Conservation (phyloP, 2,888 invertebrate species). For the Magallana nippona region DNA sequence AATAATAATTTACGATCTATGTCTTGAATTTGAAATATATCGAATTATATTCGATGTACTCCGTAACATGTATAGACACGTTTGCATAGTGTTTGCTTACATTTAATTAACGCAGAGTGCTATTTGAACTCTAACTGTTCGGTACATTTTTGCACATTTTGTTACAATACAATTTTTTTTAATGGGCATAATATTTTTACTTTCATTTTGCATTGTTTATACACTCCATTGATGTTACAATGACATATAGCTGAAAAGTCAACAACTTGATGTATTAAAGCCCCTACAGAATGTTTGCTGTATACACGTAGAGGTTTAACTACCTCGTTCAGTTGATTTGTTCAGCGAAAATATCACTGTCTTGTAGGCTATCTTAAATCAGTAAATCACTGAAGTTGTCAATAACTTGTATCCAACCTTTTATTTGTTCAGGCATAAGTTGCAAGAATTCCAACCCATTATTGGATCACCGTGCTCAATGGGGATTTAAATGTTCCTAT, state of each 20-base stretch:
- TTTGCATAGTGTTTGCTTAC: too few relatives aligned
- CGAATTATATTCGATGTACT: too few relatives aligned
- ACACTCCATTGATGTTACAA: constrained; percentile 1
- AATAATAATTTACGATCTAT: too few relatives aligned
- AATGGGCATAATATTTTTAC: background rate
- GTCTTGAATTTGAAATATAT: too few relatives aligned
- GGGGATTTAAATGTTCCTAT: constrained; percentile 15
- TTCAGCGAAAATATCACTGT: constrained; percentile 13
- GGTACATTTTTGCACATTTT: constrained; percentile 1
- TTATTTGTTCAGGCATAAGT: constrained; percentile 21
- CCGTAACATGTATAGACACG: too few relatives aligned
- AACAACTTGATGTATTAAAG: constrained; percentile 19
- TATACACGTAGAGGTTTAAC: constrained; percentile 38
- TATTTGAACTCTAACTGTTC: too few relatives aligned
- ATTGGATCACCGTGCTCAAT: constrained; percentile 16
- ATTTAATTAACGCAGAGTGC: too few relatives aligned
- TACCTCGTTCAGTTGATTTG: constrained; percentile 9
- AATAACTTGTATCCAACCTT: constrained; percentile 35
- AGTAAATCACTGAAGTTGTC: constrained; percentile 22
- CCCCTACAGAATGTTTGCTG: constrained; percentile 34
- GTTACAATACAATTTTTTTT: background rate
- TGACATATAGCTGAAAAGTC: constrained; percentile 3
- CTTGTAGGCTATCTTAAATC: constrained; percentile 31
- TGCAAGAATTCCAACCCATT: constrained; percentile 24
- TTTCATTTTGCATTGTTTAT: background rate